These are phyloP conservation scores for Trichogramma pretiosum DNA, from an alignment of 1,140 invertebrate species.

Conservation along the genomic window DNA sequence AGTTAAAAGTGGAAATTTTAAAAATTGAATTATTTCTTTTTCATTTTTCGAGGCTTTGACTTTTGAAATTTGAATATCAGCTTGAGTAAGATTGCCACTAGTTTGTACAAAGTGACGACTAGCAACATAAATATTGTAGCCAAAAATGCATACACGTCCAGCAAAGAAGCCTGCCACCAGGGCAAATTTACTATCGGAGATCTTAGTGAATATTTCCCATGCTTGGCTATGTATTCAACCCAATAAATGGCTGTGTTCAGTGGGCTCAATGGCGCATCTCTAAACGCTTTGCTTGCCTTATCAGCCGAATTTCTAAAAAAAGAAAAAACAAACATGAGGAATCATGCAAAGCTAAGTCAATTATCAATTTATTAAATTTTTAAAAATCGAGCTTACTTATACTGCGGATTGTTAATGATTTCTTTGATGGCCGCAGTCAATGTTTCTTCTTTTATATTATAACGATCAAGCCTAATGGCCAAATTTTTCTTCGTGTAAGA, in stretches of 20 bases:
- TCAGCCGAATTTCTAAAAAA: background rate
- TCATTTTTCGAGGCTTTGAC: no score
- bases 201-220: background rate
- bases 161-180: background rate
- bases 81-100: no score
- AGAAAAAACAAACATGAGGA: no score
- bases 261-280: slow-evolving; percentile 3
- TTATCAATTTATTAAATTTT: no score
- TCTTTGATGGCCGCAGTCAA: slow-evolving; percentile 17
- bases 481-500: slow-evolving; percentile 16
- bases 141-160: slow-evolving; percentile 6
- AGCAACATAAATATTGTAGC: no score
- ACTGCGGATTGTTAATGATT: slow-evolving; percentile 20
- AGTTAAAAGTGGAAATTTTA: no score
- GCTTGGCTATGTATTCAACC: slow-evolving; percentile 2
- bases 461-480: slow-evolving; percentile 11
- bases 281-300: background rate
- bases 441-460: slow-evolving; percentile 13
- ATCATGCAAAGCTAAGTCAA: no score
- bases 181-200: background rate
- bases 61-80: no score
- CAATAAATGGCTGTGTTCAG: slow-evolving; percentile 2
- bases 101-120: no score
- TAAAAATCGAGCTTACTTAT: slow-evolving; percentile 21
- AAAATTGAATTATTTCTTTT: no score